These are phyloP conservation scores for Phymatocera aterrima DNA, from an alignment of 2,888 invertebrate species.

Conservation along the genomic window DNA sequence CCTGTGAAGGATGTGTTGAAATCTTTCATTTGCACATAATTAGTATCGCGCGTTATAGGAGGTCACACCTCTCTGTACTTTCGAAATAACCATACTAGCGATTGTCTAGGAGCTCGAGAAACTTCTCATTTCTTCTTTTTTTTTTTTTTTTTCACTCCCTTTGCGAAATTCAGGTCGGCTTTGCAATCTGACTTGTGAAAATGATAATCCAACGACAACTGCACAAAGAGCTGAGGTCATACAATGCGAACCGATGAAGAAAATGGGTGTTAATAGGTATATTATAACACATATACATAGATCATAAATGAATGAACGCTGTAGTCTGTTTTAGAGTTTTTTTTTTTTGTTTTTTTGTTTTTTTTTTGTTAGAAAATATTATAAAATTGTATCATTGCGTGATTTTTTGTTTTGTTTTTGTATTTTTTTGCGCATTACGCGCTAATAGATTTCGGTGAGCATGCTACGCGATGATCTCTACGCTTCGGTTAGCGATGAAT, in stretches of 20 bases:
- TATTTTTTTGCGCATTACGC: not conserved
- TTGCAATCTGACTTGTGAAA: not conserved
- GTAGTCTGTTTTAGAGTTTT: not conserved
- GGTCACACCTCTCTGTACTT: slow-evolving; percentile 39
- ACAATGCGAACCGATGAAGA: not conserved
- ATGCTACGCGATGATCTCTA: slow-evolving; percentile 25
- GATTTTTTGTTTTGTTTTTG: slow-evolving; percentile 13
- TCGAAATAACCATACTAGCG: slow-evolving; percentile 37
- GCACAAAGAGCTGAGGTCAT: not conserved
- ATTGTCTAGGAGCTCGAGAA: slow-evolving; percentile 19
- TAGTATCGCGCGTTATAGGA: slow-evolving; percentile 49
- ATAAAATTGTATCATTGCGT: slow-evolving; percentile 67
- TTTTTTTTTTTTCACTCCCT: not conserved
- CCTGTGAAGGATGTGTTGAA: slow-evolving; percentile 59
- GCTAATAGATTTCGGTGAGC: slow-evolving; percentile 31
- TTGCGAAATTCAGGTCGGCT: not conserved
- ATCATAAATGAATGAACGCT: not conserved
- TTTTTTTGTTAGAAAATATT: slow-evolving; percentile 66
- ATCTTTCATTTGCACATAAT: slow-evolving; percentile 57
- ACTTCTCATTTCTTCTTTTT: not conserved
- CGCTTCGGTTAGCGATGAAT: slow-evolving; percentile 24
- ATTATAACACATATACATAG: too few relatives aligned
- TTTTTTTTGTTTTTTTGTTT: not conserved
- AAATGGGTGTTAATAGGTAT: not conserved
- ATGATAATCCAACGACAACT: not conserved